These are phyloP conservation scores for Redunca redunca DNA, from an alignment of 2,113 vertebrate species.

Conservation along the genomic window DNA sequence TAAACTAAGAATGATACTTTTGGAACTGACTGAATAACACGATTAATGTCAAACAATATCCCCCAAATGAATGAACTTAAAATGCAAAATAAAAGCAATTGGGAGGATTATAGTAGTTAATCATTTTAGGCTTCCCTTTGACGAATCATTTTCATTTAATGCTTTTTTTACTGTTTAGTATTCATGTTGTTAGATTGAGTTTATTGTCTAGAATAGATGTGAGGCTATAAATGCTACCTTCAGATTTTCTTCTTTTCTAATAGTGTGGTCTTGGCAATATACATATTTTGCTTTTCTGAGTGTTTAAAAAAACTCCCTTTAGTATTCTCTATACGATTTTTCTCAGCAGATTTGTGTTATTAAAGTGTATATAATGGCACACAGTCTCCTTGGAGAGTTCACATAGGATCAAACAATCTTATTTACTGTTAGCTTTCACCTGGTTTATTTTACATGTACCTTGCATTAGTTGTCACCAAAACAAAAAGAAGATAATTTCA, in stretches of 20 bases:
- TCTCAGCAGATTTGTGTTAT: slow-evolving; percentile 68
- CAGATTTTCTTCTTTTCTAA: slow-evolving; percentile 68
- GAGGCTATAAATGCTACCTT: slow-evolving; percentile 61
- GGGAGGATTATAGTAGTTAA: slow-evolving; percentile 72
- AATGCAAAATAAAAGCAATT: slow-evolving; percentile 76
- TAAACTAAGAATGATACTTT: slow-evolving; percentile 51
- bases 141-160: slow-evolving; percentile 76
- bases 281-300: slow-evolving; percentile 50
- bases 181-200: slow-evolving; percentile 64
- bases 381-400: slow-evolving; percentile 51
- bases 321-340: slow-evolving; percentile 69
- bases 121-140: slow-evolving; percentile 73
- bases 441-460: slow-evolving; percentile 51
- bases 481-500: slow-evolving; percentile 59
- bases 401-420: slow-evolving; percentile 60
- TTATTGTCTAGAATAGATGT: slow-evolving; percentile 55
- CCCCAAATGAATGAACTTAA: slow-evolving; percentile 70
- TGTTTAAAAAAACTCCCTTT: slow-evolving; percentile 58
- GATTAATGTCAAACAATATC: slow-evolving; percentile 71
- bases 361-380: slow-evolving; percentile 72
- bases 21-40: slow-evolving; percentile 69
- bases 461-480: slow-evolving; percentile 63
- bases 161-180: slow-evolving; percentile 66
- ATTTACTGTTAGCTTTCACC: slow-evolving; percentile 65
- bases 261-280: slow-evolving; percentile 33